Conservation (phyloP, 2,888 invertebrate genomes). For the Drosophila anomalipes region DNA sequence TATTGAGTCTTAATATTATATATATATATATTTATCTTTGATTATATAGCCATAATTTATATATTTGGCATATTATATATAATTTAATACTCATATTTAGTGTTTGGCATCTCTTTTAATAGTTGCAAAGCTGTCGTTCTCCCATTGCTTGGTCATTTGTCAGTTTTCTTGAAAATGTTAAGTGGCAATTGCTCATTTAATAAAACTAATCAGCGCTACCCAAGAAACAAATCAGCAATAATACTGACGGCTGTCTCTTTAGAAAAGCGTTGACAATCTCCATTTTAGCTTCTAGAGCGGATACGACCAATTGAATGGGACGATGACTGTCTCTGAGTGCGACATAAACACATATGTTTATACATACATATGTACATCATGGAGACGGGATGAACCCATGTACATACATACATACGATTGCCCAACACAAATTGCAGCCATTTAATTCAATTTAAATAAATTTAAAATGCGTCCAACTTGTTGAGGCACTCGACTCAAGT, state of each 20-base stretch:
- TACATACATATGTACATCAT: neutral
- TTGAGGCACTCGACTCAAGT: slow-evolving; percentile 51
- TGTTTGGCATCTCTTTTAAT: neutral
- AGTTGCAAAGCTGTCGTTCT: neutral
- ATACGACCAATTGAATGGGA: slow-evolving; percentile 81
- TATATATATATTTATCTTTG: neutral
- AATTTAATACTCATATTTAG: neutral
- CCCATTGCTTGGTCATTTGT: slow-evolving; percentile 37
- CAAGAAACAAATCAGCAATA: slow-evolving; percentile 57
- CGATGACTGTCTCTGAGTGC: slow-evolving; percentile 65
- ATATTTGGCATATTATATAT: neutral
- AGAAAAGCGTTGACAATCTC: slow-evolving; percentile 74
- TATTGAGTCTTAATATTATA: neutral
- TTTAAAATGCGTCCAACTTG: slow-evolving; percentile 77
- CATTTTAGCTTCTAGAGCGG: slow-evolving; percentile 77
- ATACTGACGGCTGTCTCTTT: slow-evolving; percentile 19
- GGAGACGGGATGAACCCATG: slow-evolving; percentile 41
- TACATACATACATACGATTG: slow-evolving; percentile 33
- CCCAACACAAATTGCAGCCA: slow-evolving; percentile 76
- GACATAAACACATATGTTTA: slow-evolving; percentile 5
- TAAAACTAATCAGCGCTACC: slow-evolving; percentile 70
- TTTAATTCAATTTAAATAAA: slow-evolving; percentile 81
- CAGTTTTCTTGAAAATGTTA: slow-evolving; percentile 43
- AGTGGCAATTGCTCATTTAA: slow-evolving; percentile 80
- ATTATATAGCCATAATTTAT: neutral